These are phyloP conservation scores for Icerya purchasi DNA, from an alignment of 2,888 invertebrate genomes.

Conservation along the genomic window DNA sequence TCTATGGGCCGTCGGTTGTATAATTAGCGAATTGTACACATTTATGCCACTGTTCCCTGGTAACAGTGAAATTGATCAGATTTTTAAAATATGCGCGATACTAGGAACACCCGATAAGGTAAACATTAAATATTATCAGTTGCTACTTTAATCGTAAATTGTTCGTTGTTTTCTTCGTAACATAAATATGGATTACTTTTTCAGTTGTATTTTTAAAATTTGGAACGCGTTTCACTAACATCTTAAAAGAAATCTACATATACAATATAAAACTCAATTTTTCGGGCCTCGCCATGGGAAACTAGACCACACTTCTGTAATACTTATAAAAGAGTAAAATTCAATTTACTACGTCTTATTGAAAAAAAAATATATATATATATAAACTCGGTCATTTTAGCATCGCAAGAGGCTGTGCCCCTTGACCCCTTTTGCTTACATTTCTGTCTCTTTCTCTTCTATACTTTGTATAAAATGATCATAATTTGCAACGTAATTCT, in stretches of 20 bases:
- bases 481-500: too few species aligned
- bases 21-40: constrained; percentile 90
- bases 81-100: constrained; percentile 83
- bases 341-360: too few species aligned
- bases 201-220: neutral
- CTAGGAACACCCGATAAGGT: constrained; percentile 80
- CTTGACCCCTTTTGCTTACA: too few species aligned
- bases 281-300: neutral
- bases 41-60: constrained; percentile 88
- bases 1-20: constrained; percentile 95
- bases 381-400: too few species aligned
- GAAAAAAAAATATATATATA: too few species aligned
- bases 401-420: too few species aligned
- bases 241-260: neutral
- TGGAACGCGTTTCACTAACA: neutral
- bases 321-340: too few species aligned
- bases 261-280: neutral
- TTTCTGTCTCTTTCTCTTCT: too few species aligned
- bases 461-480: too few species aligned
- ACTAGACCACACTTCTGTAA: too few species aligned
- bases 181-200: neutral
- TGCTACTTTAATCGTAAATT: too few species aligned
- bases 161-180: neutral
- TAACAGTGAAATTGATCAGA: constrained; percentile 87
- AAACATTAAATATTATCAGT: constrained; percentile 16